Conservation (phyloP, 2,797 vertebrate species). For the Esox lucius region DNA sequence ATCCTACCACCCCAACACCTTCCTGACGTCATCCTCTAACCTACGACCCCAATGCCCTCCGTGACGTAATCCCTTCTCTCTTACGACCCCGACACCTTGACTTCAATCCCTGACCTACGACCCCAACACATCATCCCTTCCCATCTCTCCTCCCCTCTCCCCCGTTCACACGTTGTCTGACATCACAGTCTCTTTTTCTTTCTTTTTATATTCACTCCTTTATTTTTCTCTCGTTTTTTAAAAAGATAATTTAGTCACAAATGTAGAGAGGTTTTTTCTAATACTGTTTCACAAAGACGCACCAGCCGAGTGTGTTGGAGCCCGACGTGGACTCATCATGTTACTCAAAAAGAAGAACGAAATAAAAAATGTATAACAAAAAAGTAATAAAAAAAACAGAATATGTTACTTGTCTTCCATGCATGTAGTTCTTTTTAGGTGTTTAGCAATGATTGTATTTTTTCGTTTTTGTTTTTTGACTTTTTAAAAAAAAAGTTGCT, state of each 20-base stretch:
- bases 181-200: conserved; percentile 12
- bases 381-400: conserved; percentile 23
- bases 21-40: no score
- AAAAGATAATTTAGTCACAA: conserved; percentile 18
- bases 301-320: conserved; percentile 21
- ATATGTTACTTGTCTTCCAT: conserved; percentile 35
- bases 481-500: conserved; percentile 34
- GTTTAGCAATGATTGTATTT: conserved; percentile 39
- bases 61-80: background rate
- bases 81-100: background rate
- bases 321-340: conserved; percentile 21
- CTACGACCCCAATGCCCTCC: background rate
- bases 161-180: background rate
- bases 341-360: conserved; percentile 33
- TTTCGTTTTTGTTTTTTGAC: no score
- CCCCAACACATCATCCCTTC: background rate
- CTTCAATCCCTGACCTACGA: background rate
- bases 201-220: conserved; percentile 32
- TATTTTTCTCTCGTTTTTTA: conserved; percentile 16
- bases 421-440: conserved; percentile 48
- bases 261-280: conserved; percentile 33
- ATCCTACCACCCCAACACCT: no score
- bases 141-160: background rate
- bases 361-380: conserved; percentile 21
- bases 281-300: conserved; percentile 25